Percentiles rank a stretch among this genome's conserved stretches.
Conservation (phyloP, 2,888 invertebrate species). For the Apodemia duryi region DNA sequence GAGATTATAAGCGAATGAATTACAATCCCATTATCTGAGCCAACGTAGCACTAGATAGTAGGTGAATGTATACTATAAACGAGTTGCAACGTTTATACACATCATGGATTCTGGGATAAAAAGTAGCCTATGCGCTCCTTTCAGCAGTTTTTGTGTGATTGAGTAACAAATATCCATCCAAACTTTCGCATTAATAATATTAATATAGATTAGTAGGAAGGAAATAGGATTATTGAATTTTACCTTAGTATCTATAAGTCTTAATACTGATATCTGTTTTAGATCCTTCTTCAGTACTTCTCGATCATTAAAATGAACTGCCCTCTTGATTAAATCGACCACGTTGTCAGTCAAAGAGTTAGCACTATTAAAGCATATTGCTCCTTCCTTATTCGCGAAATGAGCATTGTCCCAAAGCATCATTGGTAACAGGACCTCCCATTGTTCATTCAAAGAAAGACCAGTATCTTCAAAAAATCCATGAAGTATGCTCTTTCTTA, state of each 20-base stretch:
- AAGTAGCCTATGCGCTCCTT: too few relatives aligned
- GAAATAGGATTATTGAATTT: not conserved
- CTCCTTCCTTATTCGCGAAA: conserved; percentile 53
- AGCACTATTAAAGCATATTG: conserved; percentile 49
- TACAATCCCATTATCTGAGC: too few relatives aligned
- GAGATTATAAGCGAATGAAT: too few relatives aligned
- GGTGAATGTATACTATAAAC: too few relatives aligned
- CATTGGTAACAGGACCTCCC: conserved; percentile 54
- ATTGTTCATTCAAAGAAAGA: conserved; percentile 51
- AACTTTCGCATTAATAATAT: too few relatives aligned
- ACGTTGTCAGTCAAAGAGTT: conserved; percentile 58
- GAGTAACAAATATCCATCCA: too few relatives aligned
- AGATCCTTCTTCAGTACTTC: conserved; percentile 45
- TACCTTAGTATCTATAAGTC: conserved; percentile 56
- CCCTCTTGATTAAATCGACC: conserved; percentile 46
- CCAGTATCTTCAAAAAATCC: conserved; percentile 50
- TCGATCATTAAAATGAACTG: conserved; percentile 45
- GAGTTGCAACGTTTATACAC: too few relatives aligned
- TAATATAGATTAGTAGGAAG: too few relatives aligned
- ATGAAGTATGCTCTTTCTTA: conserved; percentile 49
- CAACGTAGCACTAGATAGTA: too few relatives aligned
- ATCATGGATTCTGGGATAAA: too few relatives aligned
- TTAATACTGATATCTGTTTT: conserved; percentile 45
- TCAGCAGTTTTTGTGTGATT: too few relatives aligned
- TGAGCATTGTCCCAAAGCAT: conserved; percentile 61